Conservation (phyloP, 2,797 vertebrate genomes). For the Aythya fuligula region DNA sequence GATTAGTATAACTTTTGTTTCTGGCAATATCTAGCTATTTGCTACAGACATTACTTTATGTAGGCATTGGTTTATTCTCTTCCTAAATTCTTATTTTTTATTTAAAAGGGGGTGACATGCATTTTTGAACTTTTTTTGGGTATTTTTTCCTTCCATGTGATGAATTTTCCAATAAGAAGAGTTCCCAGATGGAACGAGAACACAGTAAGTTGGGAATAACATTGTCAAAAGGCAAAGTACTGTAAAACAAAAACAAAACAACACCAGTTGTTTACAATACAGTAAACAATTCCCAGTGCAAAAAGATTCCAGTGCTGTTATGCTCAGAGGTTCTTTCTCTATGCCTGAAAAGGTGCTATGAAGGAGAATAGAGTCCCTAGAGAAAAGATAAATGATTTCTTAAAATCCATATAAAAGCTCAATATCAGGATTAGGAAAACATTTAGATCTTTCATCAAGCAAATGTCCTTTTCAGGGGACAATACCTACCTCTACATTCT, state of each 20-base stretch:
- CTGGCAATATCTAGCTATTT: constrained; percentile 44
- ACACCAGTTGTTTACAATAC: background rate
- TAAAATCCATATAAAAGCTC: background rate
- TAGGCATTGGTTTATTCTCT: background rate
- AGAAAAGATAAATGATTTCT: constrained; percentile 16
- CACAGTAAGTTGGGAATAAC: background rate
- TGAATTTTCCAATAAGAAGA: background rate
- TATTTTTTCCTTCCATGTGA: background rate
- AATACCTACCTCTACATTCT: background rate
- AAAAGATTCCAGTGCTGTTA: background rate
- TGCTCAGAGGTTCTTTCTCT: background rate
- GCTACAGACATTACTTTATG: background rate
- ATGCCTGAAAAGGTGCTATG: background rate
- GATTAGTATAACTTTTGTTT: constrained; percentile 32
- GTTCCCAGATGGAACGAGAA: background rate
- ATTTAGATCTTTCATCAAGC: background rate
- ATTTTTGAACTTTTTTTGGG: background rate
- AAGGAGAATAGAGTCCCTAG: background rate
- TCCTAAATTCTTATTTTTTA: background rate
- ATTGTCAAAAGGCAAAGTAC: background rate
- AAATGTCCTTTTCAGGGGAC: background rate
- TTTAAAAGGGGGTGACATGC: background rate
- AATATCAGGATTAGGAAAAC: constrained; percentile 24
- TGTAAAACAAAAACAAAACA: background rate
- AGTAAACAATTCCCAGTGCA: background rate